Conservation (phyloP, 2,113 vertebrate genomes). For the Zosterops borbonicus region DNA sequence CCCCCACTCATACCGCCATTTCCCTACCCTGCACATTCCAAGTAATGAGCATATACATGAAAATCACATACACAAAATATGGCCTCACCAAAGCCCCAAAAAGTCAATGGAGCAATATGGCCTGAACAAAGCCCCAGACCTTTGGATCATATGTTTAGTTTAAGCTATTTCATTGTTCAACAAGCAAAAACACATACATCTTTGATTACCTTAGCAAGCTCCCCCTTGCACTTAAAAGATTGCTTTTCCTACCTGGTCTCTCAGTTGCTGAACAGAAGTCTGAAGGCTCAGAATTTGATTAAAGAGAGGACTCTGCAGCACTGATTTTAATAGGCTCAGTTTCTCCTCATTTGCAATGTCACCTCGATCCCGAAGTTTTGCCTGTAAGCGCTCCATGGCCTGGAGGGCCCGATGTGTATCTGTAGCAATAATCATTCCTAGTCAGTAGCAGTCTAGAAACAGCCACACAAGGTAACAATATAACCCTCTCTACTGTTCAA, state of each 20-base stretch:
- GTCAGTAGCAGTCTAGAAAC: slow-evolving; percentile 24
- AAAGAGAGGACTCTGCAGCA: slow-evolving; percentile 97
- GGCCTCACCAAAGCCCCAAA: neutral
- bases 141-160: neutral
- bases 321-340: slow-evolving; percentile 87
- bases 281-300: slow-evolving; percentile 93
- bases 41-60: neutral
- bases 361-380: slow-evolving; percentile 89
- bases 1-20: neutral
- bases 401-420: slow-evolving; percentile 92
- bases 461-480: neutral
- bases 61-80: neutral
- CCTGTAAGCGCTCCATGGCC: slow-evolving; percentile 93
- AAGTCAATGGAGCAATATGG: neutral
- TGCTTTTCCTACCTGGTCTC: slow-evolving; percentile 84
- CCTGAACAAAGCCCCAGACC: neutral
- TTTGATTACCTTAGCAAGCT: neutral
- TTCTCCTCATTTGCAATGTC: slow-evolving; percentile 90
- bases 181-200: neutral
- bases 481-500: neutral
- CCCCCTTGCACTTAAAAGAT: neutral
- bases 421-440: slow-evolving; percentile 51
- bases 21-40: neutral
- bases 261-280: slow-evolving; percentile 89
- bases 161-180: neutral